Base-by-base conservation (phyloP, 2,797 vertebrate species). In the Poecile montanus region DNA sequence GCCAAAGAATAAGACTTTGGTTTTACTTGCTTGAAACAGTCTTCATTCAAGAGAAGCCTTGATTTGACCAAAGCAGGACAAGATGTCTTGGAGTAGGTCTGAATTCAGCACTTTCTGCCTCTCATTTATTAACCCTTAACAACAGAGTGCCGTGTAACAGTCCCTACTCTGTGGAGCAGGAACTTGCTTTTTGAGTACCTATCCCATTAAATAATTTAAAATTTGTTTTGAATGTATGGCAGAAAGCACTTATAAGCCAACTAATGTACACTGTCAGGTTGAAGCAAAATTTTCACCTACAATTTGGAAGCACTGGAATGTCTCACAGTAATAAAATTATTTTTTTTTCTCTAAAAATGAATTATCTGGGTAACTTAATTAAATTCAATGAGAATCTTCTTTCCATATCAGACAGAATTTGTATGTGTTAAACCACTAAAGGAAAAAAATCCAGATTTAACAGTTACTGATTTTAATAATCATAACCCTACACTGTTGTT, bases 1-100 rank as follows among this genome's bases (percentile, higher is more conserved):
- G 60, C 32, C 80, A 94, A 70, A 95, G 68, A 36, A 92, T 44
- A 90, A 93, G 94, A 93, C 25, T 84, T 94, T 22, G 9, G 32
- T 57, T 89, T 34, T 85, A 62, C 58, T 82, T 45, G 48, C n/a
- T 91, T 27, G 3, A n/a, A 7, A 13, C 21, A 61, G 60, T 57
- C 65, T 95, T 61, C 38, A 57, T 77, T 89, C 32, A 45, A 22
- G 5, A 61, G 78, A 94, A 95, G 56, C 19, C 19, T 89, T 14
- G 10, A 81, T 93, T 70, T 85, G 51, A 32, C 30, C 85, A 75
- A 62, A 70, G 40, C 48, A 76, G 26, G 47, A 21, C 58, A 94
- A 83, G 54, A 87, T n/a, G 38, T 54, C 74, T 47, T 47, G 42
- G 21, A 72, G 56, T 30, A 85, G 12, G 32, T 63, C 17, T 67